Evolutionary conservation across 1,140 invertebrate genomes (phyloP), one percentile per base, ranked within the genome.

Genomic region (Magallana angulata): DNA sequence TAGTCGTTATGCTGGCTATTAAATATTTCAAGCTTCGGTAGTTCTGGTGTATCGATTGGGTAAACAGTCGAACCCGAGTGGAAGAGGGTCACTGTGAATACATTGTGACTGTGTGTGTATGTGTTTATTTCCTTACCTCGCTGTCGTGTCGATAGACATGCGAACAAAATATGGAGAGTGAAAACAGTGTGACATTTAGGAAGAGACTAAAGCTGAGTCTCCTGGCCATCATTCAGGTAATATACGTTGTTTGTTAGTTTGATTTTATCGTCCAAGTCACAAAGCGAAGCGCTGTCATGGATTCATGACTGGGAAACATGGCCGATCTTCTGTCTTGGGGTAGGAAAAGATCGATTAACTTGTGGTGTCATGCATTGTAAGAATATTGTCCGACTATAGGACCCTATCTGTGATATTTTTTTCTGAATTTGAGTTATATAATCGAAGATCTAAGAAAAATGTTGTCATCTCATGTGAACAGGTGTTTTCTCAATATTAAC

Each of bases 171-270:
- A 82, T 82, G 81, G 81, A 82, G 48, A 18, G 56, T 7, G 81
- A 58, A 56, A 58, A 82, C 16, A 82, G 57, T 58, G 56, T 82
- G 57, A 82, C 81, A 16, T 57, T 82, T 30, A 82, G 57, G n/a
- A 57, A 82, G 81, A 57, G 81, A 57, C 16, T 58, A n/a, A 82
- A 82, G 48, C 11, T 82, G 57, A 57, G 81, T 82, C 81, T 82
- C 9, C 48, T 82, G 57, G 14, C 81, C 81, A 82, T 82, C 36
- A 57, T 82, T 82, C 81, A 82, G 81, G 81, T 82, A 82, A 57
- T 57, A n/a, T 48, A 12, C 2, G 18, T 57, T 18, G n/a, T 57
- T 14, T 18, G 56, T 48, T 18, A 7, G 18, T 57, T 18, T 57
- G 14, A 82, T 57, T 3, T 58, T 16, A 12, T 57, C 16, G 14